Percentiles rank a stretch among this genome's conserved stretches.
phyloP scores from a whole-genome alignment of 2,888 invertebrate species.

The Boloria selene region DNA sequence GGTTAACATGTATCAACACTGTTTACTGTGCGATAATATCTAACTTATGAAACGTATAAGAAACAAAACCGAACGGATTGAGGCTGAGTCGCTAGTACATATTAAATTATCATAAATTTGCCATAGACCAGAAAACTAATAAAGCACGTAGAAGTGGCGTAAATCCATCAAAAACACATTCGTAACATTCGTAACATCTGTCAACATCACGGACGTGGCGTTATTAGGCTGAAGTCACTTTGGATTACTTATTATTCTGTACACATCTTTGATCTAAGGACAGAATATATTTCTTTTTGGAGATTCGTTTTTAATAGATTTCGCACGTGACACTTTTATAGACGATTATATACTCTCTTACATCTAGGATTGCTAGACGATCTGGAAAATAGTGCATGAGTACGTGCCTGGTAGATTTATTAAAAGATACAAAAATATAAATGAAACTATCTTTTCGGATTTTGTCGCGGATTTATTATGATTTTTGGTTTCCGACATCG shows the following conservation, averaged over 20 bases:
- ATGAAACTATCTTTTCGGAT: too few species aligned
- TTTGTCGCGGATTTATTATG: too few species aligned
- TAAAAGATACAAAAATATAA: too few species aligned
- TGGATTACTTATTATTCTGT: slow-evolving; percentile 22
- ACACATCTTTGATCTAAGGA: slow-evolving; percentile 12
- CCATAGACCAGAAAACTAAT: slow-evolving; percentile 9
- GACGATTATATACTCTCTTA: not conserved
- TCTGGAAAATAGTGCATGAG: too few species aligned
- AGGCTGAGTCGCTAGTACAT: not conserved
- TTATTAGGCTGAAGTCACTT: slow-evolving; percentile 18
- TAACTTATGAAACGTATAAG: too few species aligned
- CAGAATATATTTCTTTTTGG: slow-evolving; percentile 6
- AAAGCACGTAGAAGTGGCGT: slow-evolving; percentile 14
- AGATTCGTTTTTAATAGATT: slow-evolving; percentile 18
- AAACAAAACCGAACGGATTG: too few species aligned
- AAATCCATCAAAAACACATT: slow-evolving; percentile 25
- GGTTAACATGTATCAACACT: too few species aligned
- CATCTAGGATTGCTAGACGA: not conserved
- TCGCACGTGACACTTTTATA: slow-evolving; percentile 4
- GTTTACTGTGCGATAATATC: too few species aligned
- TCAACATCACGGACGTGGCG: slow-evolving; percentile 18
- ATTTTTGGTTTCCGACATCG: too few species aligned
- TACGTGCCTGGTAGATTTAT: too few species aligned
- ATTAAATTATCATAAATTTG: slow-evolving; percentile 5
- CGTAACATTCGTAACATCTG: slow-evolving; percentile 17